Evolutionary conservation across 2,113 vertebrate species (phyloP).

Genomic region (Ceyx cyanopectus): DNA sequence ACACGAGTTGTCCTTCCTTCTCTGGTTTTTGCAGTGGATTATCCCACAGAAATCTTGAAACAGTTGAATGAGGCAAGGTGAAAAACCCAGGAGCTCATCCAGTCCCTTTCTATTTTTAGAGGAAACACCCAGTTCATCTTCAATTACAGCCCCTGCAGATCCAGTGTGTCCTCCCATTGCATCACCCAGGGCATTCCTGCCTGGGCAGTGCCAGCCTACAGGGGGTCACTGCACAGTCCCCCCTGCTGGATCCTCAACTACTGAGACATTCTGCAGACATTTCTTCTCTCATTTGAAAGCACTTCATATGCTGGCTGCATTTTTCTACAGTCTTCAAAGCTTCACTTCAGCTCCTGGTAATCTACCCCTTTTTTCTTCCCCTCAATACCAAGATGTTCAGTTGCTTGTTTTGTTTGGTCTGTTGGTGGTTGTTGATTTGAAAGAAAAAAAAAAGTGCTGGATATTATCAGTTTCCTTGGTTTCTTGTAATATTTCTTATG

Average conservation of each 20-base stretch:
- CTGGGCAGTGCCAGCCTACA: background rate
- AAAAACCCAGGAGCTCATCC: background rate
- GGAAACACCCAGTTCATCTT: background rate
- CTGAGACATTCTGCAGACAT: accelerated
- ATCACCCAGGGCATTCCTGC: background rate
- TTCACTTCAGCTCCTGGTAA: background rate
- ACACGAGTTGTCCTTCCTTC: too few relatives aligned
- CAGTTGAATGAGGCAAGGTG: background rate
- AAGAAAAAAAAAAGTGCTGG: slow-evolving; percentile 5
- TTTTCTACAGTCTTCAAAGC: background rate
- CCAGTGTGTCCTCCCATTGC: background rate
- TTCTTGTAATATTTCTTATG: background rate
- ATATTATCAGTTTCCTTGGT: background rate
- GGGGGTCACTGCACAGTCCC: background rate
- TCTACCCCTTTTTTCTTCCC: background rate
- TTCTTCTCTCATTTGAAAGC: background rate
- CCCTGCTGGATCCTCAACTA: background rate
- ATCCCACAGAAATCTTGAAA: background rate
- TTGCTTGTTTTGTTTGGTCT: background rate
- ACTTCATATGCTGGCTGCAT: background rate
- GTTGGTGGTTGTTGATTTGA: too few relatives aligned
- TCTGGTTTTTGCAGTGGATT: background rate
- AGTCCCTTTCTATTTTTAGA: background rate
- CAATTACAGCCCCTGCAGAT: background rate
- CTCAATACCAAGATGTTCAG: background rate